These are phyloP conservation scores for Stenichneumon culpator DNA, from an alignment of 2,888 invertebrate genomes.

Conservation along the genomic window DNA sequence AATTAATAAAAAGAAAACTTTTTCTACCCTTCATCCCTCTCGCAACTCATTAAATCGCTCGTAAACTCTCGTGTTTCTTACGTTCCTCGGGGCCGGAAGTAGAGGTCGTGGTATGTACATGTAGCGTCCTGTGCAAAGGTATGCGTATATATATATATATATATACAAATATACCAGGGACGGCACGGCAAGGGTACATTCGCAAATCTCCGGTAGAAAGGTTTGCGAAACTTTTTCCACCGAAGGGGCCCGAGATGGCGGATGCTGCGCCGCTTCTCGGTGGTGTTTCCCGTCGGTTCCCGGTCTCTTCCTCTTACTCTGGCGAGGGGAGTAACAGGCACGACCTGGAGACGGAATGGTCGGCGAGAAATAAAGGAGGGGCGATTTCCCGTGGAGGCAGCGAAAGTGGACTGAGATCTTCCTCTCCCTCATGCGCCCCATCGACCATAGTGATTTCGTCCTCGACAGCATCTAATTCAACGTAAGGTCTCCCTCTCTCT, in stretches of 20 bases:
- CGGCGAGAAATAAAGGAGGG: conserved; percentile 23
- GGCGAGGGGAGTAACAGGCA: neutral
- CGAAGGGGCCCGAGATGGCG: neutral
- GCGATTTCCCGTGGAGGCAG: neutral
- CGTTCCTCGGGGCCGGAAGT: neutral
- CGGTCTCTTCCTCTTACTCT: neutral
- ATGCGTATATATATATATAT: neutral
- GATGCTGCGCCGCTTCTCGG: conserved; percentile 6
- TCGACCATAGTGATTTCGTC: conserved; percentile 1
- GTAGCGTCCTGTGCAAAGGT: neutral
- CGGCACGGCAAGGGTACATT: neutral
- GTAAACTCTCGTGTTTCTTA: conserved; percentile 32
- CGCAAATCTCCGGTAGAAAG: conserved; percentile 41
- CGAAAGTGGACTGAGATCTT: neutral
- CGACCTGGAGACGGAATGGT: too few relatives aligned
- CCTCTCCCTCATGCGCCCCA: neutral
- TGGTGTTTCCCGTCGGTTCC: neutral
- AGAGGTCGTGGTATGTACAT: neutral
- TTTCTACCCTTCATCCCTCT: neutral
- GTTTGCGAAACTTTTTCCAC: conserved; percentile 16
- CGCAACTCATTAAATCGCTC: conserved; percentile 32
- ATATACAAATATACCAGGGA: neutral
- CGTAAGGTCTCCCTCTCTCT: neutral
- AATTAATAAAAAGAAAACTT: conserved; percentile 7
- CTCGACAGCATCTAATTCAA: conserved; percentile 29